Evolutionary conservation across 2,113 vertebrate genomes (phyloP), one percentile per base, ranked within the genome.

Genomic region (Colinus virginianus): DNA sequence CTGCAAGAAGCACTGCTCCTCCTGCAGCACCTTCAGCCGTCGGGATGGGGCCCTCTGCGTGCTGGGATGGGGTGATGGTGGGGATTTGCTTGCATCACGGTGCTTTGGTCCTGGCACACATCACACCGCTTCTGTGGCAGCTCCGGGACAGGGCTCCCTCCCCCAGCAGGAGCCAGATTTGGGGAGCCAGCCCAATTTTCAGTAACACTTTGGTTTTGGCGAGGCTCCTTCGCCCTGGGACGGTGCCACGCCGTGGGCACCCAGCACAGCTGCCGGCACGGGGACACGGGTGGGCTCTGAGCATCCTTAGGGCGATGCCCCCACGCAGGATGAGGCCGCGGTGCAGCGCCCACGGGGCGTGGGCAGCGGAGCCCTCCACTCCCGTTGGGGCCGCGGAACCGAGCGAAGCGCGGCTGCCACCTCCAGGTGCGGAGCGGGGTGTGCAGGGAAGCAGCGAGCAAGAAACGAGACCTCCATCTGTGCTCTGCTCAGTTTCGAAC

Each of bases 341-440:
- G 36, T 15, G 40, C 42, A 14, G 5, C 9, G 25, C 0, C 26
- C 45, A 68, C 2, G 3, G 32, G 1, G 0, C 0, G 13, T 32
- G 43, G 74, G 4, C 5, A 26, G 21, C 1, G 43, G 1, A 61
- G 51, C 34, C 40, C 45, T n/a, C 68, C 14, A 19, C 19, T 3
- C 2, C 3, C 11, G 3, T 1, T 13, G 25, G 15, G 17, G 15
- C 34, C 22, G 67, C 51, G 28, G 53, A 30, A 11, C 53, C 6
- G 28, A 55, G 66, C 81, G 76, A 19, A 92, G 70, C 94, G 4
- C 94, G 90, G 94, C 26, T 89, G 95, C 94, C 96, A 95, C 56
- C 96, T 96, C 90, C 96, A 88, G 96, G 51, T 53, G 26, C 51
- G 94, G 69, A n/a, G 93, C 62, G 1, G 2, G 0, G 6, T 40